Percentiles rank a stretch among this genome's conserved stretches.
Evolutionary conservation across 2,797 vertebrate species (phyloP).

Genomic region (Phataginus tetradactyla): DNA sequence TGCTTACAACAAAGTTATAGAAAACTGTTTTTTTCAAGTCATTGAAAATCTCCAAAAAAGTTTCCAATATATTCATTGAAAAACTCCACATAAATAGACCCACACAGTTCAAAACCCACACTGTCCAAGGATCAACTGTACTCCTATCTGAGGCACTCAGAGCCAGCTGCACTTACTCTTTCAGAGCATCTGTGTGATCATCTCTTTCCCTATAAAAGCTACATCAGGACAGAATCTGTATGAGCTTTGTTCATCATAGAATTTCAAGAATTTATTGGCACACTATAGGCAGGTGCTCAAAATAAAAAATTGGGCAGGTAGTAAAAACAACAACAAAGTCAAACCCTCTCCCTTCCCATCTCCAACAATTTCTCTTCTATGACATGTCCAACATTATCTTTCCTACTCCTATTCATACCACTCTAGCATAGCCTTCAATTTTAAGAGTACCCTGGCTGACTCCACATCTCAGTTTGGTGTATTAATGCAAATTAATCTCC

Average conservation of each 20-base stretch:
- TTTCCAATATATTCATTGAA: too few species aligned
- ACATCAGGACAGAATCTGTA: background rate
- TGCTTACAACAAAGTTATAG: too few species aligned
- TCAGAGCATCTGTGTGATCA: background rate
- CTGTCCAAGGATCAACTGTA: background rate
- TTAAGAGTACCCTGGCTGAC: constrained; percentile 4
- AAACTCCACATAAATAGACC: too few species aligned
- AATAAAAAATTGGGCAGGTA: background rate
- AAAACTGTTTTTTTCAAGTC: too few species aligned
- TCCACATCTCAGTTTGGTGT: background rate
- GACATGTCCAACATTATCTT: background rate
- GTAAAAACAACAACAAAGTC: background rate
- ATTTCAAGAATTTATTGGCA: background rate
- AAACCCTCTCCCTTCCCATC: background rate
- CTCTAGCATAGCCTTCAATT: background rate
- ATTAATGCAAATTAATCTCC: background rate
- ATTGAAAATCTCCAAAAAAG: too few species aligned
- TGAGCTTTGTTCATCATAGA: background rate
- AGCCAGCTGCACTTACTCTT: background rate
- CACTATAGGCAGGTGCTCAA: background rate
- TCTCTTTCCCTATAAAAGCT: background rate
- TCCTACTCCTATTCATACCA: background rate
- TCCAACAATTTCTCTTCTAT: background rate
- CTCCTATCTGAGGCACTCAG: background rate
- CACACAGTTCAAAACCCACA: too few species aligned